Evolutionary conservation across 2,797 vertebrate species (phyloP).

Genomic region (Syngnathus rostellatus): DNA sequence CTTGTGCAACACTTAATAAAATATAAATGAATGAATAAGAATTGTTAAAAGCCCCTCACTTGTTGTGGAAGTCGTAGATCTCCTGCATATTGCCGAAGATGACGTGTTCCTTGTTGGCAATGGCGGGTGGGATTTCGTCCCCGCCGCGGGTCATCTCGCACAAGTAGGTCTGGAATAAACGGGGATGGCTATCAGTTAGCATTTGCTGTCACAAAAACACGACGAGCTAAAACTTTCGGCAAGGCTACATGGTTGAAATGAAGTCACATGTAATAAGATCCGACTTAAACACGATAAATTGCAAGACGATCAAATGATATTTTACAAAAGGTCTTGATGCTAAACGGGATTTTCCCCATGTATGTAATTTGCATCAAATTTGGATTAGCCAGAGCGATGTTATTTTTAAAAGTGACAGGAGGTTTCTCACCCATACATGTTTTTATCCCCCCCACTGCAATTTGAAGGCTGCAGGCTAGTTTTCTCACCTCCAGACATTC

Average conservation of each 20-base stretch:
- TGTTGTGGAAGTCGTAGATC: slow-evolving; percentile 96
- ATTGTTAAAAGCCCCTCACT: slow-evolving; percentile 61
- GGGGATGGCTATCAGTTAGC: not conserved
- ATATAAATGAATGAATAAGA: not conserved
- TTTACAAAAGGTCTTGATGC: too few species aligned
- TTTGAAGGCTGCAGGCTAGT: not conserved
- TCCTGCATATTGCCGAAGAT: slow-evolving; percentile 98
- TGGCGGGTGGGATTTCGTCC: slow-evolving; percentile 88
- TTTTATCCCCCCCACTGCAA: too few species aligned
- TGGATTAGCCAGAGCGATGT: not conserved
- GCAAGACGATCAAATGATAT: not conserved
- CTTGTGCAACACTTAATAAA: not conserved
- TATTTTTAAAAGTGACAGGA: not conserved
- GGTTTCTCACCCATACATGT: not conserved
- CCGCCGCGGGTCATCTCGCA: slow-evolving; percentile 96
- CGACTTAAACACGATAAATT: not conserved
- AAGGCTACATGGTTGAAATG: not conserved
- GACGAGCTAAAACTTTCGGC: not conserved
- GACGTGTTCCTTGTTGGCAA: slow-evolving; percentile 88
- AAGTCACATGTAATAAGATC: not conserved
- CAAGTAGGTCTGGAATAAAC: slow-evolving; percentile 81
- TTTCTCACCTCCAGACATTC: slow-evolving; percentile 89
- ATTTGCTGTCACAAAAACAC: not conserved
- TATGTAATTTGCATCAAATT: not conserved
- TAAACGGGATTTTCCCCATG: not conserved